Percentiles rank a stretch among this genome's conserved stretches.
These are phyloP conservation scores for Artibeus jamaicensis DNA, from an alignment of 2,797 vertebrate species.

Conservation along the genomic window DNA sequence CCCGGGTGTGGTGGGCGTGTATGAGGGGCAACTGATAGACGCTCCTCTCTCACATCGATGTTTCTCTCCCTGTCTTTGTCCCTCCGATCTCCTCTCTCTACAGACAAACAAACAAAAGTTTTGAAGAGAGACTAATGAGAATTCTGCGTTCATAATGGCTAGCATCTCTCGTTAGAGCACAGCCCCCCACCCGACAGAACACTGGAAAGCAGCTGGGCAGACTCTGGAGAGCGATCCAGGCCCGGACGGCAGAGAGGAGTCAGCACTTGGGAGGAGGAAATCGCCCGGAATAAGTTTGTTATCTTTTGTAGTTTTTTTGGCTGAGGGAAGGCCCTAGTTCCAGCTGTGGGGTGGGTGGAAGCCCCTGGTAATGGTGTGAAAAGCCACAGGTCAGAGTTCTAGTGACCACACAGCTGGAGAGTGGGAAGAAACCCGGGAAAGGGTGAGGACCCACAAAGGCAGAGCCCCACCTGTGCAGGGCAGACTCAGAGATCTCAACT, in stretches of 20 bases:
- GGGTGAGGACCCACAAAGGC: neutral
- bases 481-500: neutral
- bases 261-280: neutral
- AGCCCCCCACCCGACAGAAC: neutral
- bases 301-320: neutral
- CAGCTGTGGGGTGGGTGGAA: neutral
- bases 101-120: no score
- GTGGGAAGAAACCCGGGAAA: neutral
- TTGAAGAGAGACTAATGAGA: neutral
- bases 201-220: neutral
- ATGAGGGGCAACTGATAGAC: no score
- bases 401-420: neutral
- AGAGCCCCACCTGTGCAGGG: neutral
- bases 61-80: no score
- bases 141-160: neutral
- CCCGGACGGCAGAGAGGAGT: no score
- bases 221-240: neutral
- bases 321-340: neutral
- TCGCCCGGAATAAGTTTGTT: neutral
- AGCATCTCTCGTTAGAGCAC: neutral
- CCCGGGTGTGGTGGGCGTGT: no score
- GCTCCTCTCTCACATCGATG: no score
- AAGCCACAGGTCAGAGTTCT: neutral
- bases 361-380: neutral
- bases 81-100: no score